Conservation (phyloP, 1,140 invertebrate species). For the Lysiphlebus fabarum region DNA sequence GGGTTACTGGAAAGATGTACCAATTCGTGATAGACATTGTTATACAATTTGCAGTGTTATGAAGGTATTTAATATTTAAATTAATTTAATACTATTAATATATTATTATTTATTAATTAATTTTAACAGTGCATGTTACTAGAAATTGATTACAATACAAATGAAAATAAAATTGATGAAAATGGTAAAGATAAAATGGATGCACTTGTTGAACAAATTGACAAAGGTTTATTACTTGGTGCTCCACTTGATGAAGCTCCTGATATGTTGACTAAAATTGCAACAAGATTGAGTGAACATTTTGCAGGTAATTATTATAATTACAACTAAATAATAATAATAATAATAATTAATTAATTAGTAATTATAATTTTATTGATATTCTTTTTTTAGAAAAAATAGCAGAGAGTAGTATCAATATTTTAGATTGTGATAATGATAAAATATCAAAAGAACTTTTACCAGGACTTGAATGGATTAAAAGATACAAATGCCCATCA, state of each 20-base stretch:
- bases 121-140: conserved; percentile 38
- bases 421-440: conserved; percentile 28
- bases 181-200: conserved; percentile 39
- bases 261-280: conserved; percentile 58
- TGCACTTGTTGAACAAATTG: conserved; percentile 67
- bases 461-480: conserved; percentile 34
- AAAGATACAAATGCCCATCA: conserved; percentile 53
- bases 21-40: conserved; percentile 58
- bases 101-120: conserved; percentile 19
- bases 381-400: conserved; percentile 14
- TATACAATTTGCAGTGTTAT: conserved; percentile 64
- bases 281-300: conserved; percentile 51
- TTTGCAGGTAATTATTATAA: conserved; percentile 33
- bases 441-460: conserved; percentile 29
- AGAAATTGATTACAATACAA: conserved; percentile 32
- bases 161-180: conserved; percentile 16
- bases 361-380: conserved; percentile 20
- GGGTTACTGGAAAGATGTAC: conserved; percentile 80
- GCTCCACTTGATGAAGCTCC: conserved; percentile 59
- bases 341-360: conserved; percentile 9
- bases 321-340: conserved; percentile 9
- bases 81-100: conserved; percentile 6
- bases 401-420: neutral
- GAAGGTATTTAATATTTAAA: conserved; percentile 49
- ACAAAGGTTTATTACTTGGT: conserved; percentile 80